Evolutionary conservation across 2,888 invertebrate species (phyloP), one percentile per base, ranked within the genome.

Genomic region (Drosophila merina): DNA sequence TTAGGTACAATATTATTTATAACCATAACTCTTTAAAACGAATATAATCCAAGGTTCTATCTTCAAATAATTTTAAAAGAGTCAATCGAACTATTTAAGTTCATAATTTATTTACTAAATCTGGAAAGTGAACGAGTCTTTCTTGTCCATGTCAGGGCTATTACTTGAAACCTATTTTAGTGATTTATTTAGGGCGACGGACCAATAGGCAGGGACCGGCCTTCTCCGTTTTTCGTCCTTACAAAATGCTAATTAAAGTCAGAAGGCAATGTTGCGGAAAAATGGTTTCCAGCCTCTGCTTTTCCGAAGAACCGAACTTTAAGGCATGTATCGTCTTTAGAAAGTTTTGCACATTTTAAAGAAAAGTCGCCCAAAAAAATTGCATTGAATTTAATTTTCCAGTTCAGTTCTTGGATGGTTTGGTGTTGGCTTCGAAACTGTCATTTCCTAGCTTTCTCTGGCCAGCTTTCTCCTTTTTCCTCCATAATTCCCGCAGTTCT

Each of bases 371-470:
- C 47, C 36, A 14, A 77, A 77, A 86, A 88, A 88, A 86, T 80
- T 81, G 72, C 85, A 86, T 78, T 83, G 86, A 75, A 89, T 89
- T 88, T 89, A 88, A 88, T 89, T 89, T 89, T 89, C 86, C 87
- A 88, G 88, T 85, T 84, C 89, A 89, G 88, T 88, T 85, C 77
- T 58, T 74, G 62, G 47, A 47, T 50, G 44, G 50, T 36, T 10
- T 12, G 42, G 14, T 20, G 50, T 33, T 48, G 62, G 47, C 38
- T 47, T 38, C 38, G 64, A 36, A 54, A 62, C 26, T 47, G 68
- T 49, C 60, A 48, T 68, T 44, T 60, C 33, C 42, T 49, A 14
- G 31, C 44, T 20, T 20, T 20, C 20, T 20, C 20, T 45, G 4
- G 33, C 9, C 28, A 5, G 33, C 9, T 28, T 25, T 8, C 36